These are phyloP conservation scores for Clepsis dumicolana DNA, from an alignment of 2,888 invertebrate species.

Conservation along the genomic window DNA sequence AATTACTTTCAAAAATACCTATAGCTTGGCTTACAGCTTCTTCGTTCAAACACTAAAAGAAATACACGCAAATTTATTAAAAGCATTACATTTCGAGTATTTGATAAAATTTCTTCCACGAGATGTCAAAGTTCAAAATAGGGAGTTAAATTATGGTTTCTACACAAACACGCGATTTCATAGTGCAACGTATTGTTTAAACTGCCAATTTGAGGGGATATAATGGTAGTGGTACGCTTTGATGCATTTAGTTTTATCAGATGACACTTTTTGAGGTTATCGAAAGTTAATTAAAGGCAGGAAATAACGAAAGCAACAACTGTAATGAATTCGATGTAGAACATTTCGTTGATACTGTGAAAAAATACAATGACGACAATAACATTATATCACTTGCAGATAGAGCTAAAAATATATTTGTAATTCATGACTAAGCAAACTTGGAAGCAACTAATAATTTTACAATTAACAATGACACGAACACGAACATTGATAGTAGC, in stretches of 20 bases:
- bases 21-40: too few relatives aligned
- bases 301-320: neutral
- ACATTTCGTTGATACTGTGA: neutral
- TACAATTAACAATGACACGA: conserved; percentile 30
- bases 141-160: conserved; percentile 51
- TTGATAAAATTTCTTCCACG: conserved; percentile 41
- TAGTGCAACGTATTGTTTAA: conserved; percentile 26
- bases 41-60: too few relatives aligned
- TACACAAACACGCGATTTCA: conserved; percentile 8
- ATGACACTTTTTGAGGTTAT: conserved; percentile 13
- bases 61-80: too few relatives aligned
- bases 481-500: conserved; percentile 10
- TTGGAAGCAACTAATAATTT: conserved; percentile 11
- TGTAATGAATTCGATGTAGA: neutral
- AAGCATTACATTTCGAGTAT: neutral
- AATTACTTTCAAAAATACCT: too few relatives aligned
- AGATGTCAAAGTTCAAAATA: conserved; percentile 64
- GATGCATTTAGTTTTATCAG: conserved; percentile 16
- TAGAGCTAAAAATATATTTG: neutral
- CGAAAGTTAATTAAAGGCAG: conserved; percentile 19
- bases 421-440: neutral
- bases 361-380: neutral
- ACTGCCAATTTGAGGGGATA: conserved; percentile 16
- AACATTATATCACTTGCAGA: neutral
- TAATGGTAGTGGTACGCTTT: conserved; percentile 21